Evolutionary conservation across 2,888 invertebrate species (phyloP), one percentile per base, ranked within the genome.

Genomic region (Sialis fuliginosa): DNA sequence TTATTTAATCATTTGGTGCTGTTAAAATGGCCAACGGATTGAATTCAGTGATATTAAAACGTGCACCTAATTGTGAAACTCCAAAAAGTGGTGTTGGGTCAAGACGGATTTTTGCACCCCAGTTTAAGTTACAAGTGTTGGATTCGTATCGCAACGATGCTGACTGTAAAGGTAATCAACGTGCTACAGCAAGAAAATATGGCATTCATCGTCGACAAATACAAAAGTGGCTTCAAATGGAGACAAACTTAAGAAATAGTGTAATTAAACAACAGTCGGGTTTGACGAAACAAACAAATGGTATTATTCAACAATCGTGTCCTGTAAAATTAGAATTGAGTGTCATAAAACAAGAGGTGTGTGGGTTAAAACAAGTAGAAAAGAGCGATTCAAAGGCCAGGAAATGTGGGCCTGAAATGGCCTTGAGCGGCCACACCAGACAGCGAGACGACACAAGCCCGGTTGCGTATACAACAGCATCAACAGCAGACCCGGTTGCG

Each of bases 221-320:
- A 55, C 89, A 90, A 66, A 89, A 90, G 71, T 90, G 89, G 89
- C 68, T 90, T 53, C 89, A 89, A 66, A 85, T 82, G 58, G 88
- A 88, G 64, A 75, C 78, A 50, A 80, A 79, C 61, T 67, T 89
- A 52, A 74, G 87, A 57, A 83, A 79, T 50, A 81, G 81, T 55
- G 79, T 86, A 51, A 61, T 56, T 48, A 58, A 57, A 51, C 46
- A 49, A 48, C 41, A 39, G 42, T 42, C 48, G 9, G 48, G 48
- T 41, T 46, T 47, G 45, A 49, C 46, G 47, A 48, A 46, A 48
- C 49, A 50, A 52, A 49, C 35, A 50, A 50, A 45, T 22, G 22
- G 22, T 22, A 22, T 22, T 22, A 22, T 22, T 22, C 22, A 22
- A 22, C 22, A 22, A 22, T 22, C 22, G 22, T 22, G 22, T 22